Evolutionary conservation across 2,888 invertebrate genomes (phyloP), one percentile per base, ranked within the genome.

Genomic region (Eupithecia vulgata): DNA sequence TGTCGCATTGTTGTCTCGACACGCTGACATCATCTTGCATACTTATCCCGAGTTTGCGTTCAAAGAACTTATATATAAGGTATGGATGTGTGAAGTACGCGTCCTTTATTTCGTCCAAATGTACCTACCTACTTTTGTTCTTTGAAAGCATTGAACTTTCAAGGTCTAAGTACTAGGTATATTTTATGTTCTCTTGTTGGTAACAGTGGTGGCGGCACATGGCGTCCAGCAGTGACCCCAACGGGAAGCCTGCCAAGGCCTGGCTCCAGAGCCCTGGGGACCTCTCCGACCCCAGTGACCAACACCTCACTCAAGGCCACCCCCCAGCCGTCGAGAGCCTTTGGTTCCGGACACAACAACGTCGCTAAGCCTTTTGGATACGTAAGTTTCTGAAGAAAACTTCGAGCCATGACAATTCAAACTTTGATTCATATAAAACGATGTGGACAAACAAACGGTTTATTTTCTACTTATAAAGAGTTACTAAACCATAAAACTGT

Each of bases 181-280:
- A 52, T 52, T 52, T 52, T 21, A 21, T 52, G 7, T 21, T 21
- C 5, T 61, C 61, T 12, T 52, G 35, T 68, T 6, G 30, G 52
- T 21, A 35, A 42, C 91, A 98, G 98, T 88, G 98, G 98, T 77
- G 98, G 97, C 70, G 96, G 96, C 82, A 97, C 98, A 81, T 99
- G 99, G 99, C 97, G 97, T 83, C 99, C 99, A 62, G 92, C 96
- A 80, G 98, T 99, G 75, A 97, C 97, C 35, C 97, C 98, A 70
- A 96, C 97, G 68, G 97, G 98, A 79, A 95, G 95, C 81, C 91
- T 96, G 82, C 96, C 97, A 57, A 94, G 96, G 79, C 95, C 96
- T 15, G 93, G 94, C 74, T 88, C 93, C 1, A 88, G 93, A 15
- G 90, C 95, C 1, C 89, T 94, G 35, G 91, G 95, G n/a, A 91